These are phyloP conservation scores for Hecatera dysodea DNA, from an alignment of 2,888 invertebrate genomes.

Conservation along the genomic window DNA sequence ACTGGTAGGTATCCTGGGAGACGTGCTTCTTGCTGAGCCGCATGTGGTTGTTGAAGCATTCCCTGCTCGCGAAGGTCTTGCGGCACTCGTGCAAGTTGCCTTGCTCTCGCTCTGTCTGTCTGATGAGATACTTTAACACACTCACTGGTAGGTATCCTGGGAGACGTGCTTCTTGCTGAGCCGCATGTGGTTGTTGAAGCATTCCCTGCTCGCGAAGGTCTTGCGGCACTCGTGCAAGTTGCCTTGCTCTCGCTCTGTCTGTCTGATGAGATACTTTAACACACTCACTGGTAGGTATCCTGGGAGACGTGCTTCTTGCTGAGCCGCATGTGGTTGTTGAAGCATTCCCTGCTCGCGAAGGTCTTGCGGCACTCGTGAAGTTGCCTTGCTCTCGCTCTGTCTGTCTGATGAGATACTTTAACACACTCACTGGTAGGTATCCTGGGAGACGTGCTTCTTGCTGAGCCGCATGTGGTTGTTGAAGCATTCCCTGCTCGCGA, in stretches of 20 bases:
- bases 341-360: conserved; percentile 84
- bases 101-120: conserved; percentile 78
- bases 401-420: neutral
- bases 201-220: conserved; percentile 83
- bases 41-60: conserved; percentile 87
- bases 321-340: conserved; percentile 85
- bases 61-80: conserved; percentile 82
- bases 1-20: conserved; percentile 77
- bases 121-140: neutral
- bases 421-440: conserved; percentile 71
- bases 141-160: conserved; percentile 76
- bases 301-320: conserved; percentile 84
- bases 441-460: conserved; percentile 82
- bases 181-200: conserved; percentile 85
- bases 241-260: conserved; percentile 80
- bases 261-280: neutral
- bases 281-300: conserved; percentile 73
- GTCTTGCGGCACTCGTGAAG: conserved; percentile 81
- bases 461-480: conserved; percentile 86
- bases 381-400: conserved; percentile 81
- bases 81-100: conserved; percentile 81
- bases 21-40: conserved; percentile 84
- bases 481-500: conserved; percentile 84
- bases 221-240: conserved; percentile 81
- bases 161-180: conserved; percentile 84